These are phyloP conservation scores for Drosophila suboccidentalis DNA, from an alignment of 2,888 invertebrate genomes.

Conservation along the genomic window DNA sequence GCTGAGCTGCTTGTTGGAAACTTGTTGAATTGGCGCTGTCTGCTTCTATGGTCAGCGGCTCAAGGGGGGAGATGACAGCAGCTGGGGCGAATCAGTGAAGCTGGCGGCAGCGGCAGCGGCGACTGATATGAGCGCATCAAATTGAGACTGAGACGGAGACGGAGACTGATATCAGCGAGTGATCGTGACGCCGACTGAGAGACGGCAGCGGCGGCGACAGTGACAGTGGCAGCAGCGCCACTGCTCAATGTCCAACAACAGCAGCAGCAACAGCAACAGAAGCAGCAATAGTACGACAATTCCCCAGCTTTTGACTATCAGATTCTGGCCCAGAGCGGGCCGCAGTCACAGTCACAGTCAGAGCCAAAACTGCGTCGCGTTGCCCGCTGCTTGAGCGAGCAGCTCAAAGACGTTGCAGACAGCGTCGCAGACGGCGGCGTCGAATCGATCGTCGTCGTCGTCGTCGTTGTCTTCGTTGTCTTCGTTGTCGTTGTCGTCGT, in stretches of 20 bases:
- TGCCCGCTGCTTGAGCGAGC: slow-evolving; percentile 40
- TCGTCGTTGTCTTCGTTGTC: not conserved
- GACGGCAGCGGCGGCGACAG: not conserved
- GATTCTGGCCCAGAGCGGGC: slow-evolving; percentile 54
- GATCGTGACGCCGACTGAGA: slow-evolving; percentile 33
- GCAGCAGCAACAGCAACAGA: slow-evolving; percentile 1
- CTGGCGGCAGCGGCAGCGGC: slow-evolving; percentile 22
- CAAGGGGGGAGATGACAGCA: not conserved
- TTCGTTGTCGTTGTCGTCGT: slow-evolving; percentile 6
- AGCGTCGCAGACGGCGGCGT: slow-evolving; percentile 39
- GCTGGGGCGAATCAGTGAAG: slow-evolving; percentile 2
- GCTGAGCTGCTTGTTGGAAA: slow-evolving; percentile 47
- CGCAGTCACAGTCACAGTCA: slow-evolving; percentile 26
- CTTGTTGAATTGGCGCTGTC: slow-evolving; percentile 58
- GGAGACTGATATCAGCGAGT: slow-evolving; percentile 36
- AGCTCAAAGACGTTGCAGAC: slow-evolving; percentile 51
- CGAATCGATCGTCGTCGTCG: slow-evolving; percentile 40
- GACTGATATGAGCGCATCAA: slow-evolving; percentile 56
- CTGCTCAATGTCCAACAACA: not conserved
- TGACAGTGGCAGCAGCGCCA: not conserved
- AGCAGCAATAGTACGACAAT: slow-evolving; percentile 20
- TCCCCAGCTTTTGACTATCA: slow-evolving; percentile 57
- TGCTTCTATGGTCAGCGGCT: not conserved
- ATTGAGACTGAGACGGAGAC: slow-evolving; percentile 18
- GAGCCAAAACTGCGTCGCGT: slow-evolving; percentile 16